Evolutionary conservation across 2,797 vertebrate species (phyloP), one percentile per base, ranked within the genome.

Genomic region (Esox lucius): DNA sequence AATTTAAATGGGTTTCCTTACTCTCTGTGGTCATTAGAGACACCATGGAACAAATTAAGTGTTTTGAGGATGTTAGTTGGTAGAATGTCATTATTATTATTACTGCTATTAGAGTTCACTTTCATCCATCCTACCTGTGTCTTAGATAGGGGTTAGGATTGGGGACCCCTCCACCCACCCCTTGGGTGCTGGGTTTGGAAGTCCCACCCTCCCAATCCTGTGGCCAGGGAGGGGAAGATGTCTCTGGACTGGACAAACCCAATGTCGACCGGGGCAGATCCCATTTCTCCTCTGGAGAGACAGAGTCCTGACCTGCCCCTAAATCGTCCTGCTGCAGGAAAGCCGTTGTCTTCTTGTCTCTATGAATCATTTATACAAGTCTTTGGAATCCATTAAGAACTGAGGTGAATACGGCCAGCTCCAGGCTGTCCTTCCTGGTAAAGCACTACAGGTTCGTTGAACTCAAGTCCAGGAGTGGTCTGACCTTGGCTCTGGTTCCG

Each of bases 311-410:
- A 15, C 13, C 5, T 12, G 76, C 51, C 3, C 77, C 59, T 53
- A 59, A 0, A 4, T 4, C 22, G 33, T 1, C 49, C 11, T 56
- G 7, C 61, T 73, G 33, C 1, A 0, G 79, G 76, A 5, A 39
- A 5, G 66, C 76, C 75, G 0, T 70, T 31, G 68, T 86, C 74
- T 26, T 81, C 73, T 61, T 31, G 65, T 67, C 31, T 39, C 65
- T 35, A 8, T 19, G 26, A 48, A 46, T 70, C 48, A 28, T 49
- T 42, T 28, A 31, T 70, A 13, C 26, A 62, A 73, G 35, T 64
- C n/a, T 62, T 42, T 17, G 5, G 78, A 81, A 88, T 91, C 87
- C 88, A 90, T 93, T 5, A 9, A 4, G 11, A n/a, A 19, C 33
- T 39, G 22, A 64, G 26, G 26, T 31, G 26, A 31, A 64, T 3